Evolutionary conservation across 2,113 vertebrate genomes (phyloP), one percentile per base, ranked within the genome.

Genomic region (Heptranchias perlo): DNA sequence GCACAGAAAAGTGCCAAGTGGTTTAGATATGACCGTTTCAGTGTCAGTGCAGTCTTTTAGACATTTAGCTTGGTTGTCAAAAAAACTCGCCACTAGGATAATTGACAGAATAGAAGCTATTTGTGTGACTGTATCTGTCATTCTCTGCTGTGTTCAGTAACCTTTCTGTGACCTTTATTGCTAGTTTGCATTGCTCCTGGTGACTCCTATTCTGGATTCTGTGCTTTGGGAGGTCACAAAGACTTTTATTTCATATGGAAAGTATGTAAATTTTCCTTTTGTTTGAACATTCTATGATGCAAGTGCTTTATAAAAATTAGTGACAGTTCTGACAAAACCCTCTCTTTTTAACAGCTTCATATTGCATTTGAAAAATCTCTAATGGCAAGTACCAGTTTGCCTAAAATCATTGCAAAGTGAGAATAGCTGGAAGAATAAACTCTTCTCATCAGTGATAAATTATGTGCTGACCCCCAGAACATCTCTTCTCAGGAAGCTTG

Each of bases 401-500:
- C 28, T 95, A 73, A 94, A 73, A 95, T 95, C 94, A 52, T 49
- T 93, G 62, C 65, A 35, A 25, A 69, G 65, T 69, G 31, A 67
- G 44, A 95, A 95, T 69, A 49, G 92, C 47, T 95, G 94, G 94
- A 95, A 95, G 94, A 95, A 95, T 73, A 69, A 95, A 95, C 64
- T 95, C 64, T 95, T 95, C 94, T 95, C 94, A 95, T 69, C 94
- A 69, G 97, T 98, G 97, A 98, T 98, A 98, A 98, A 98, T 98
- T 97, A 97, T 97, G 86, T 96, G 97, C 97, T 98, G 97, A 98
- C 97, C 97, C 96, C 94, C 96, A 96, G 97, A 97, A 98, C 98
- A 97, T 98, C 97, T 97, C 97, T 97, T 97, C 97, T 96, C 93
- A 84, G 97, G 97, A 97, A 97, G 96, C 61, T 97, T 97, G 97